Conservation (phyloP, 2,113 vertebrate genomes). For the Urocolius indicus region DNA sequence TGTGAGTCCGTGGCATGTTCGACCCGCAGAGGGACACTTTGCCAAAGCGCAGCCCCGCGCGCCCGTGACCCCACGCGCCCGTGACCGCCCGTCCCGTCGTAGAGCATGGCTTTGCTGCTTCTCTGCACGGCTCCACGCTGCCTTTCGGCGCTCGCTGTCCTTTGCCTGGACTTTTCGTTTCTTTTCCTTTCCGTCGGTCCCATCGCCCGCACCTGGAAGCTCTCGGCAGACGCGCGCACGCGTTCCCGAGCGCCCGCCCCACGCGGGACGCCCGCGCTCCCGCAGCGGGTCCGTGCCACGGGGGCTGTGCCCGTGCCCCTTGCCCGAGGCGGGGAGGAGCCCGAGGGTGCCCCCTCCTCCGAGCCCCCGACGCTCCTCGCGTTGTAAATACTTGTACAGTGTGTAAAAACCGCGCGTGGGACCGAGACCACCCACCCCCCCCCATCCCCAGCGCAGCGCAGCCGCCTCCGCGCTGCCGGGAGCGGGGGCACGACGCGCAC, state of each 20-base stretch:
- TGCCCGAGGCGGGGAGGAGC: no score
- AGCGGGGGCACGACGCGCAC: slow-evolving; percentile 76
- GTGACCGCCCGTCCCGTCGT: slow-evolving; percentile 87
- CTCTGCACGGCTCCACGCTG: slow-evolving; percentile 89
- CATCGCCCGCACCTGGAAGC: slow-evolving; percentile 79
- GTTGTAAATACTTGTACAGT: slow-evolving; percentile 96
- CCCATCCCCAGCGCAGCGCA: no score
- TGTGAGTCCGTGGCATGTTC: slow-evolving; percentile 96
- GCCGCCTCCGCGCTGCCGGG: slow-evolving; percentile 62
- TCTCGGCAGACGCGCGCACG: slow-evolving; percentile 85
- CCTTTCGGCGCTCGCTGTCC: slow-evolving; percentile 82
- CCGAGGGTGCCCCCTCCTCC: slow-evolving; percentile 21
- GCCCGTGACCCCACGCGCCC: slow-evolving; percentile 83
- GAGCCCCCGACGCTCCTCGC: slow-evolving; percentile 42
- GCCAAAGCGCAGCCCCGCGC: slow-evolving; percentile 92
- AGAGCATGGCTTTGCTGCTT: slow-evolving; percentile 94
- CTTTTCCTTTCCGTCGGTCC: slow-evolving; percentile 69
- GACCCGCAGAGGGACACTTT: slow-evolving; percentile 86
- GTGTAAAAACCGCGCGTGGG: slow-evolving; percentile 81
- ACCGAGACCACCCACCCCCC: no score
- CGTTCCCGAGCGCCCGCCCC: slow-evolving; percentile 69
- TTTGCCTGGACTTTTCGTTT: slow-evolving; percentile 76
- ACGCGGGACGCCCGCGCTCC: neutral
- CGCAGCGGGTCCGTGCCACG: neutral
- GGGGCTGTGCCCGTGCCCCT: neutral